Base-by-base conservation (phyloP, 2,888 invertebrate species). In the Macrosiphum euphorbiae region DNA sequence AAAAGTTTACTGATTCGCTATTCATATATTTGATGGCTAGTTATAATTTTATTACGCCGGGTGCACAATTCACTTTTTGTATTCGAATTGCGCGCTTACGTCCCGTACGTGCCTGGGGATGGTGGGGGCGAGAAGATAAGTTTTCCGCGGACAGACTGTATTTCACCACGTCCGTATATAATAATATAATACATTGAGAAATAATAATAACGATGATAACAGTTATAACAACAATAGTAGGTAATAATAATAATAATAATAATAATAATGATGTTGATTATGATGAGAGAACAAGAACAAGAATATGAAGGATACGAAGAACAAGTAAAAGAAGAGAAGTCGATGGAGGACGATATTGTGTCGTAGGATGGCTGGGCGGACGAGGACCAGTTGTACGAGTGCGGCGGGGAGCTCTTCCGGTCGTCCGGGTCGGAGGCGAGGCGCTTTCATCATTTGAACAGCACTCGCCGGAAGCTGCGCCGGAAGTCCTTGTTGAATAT, bases 401-500 rank as follows among this genome's bases (percentile, higher is more conserved):
- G 52, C 28, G 55, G 26, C 10, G 50, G 35, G 7, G 52, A n/a
- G 26, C 85, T 20, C 87, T 20, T 11, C 55, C 24, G 26, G 44
- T 16, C 16, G 87, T 1, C 26, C 58, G 41, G 55, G n/a, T 8
- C 20, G n/a, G 10, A 4, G 88, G 28, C 41, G 26, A 28, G 44
- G 89, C 13, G 13, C 16, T 24, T 13, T 84, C 13, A 47, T 94
- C 92, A 98, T 97, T 98, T 99, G 96, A 98, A 99, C 96, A 99
- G 97, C 96, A 99, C 99, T 96, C 99, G 97, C 95, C 99, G 97
- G 96, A 99, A 99, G 95, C 99, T 99, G 95, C 98, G 97, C 95
- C 99, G 97, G 96, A 99, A 99, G 97, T 99, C 99, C 97, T 99
- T 98, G 96, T 99, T 99, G 96, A 99, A 99, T 95, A 99, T 98